A percentile compares a stretch with the other conserved stretches of the same genome.
Evolutionary conservation across 2,797 vertebrate species (phyloP).

Genomic region (Chiloscyllium punctatum): DNA sequence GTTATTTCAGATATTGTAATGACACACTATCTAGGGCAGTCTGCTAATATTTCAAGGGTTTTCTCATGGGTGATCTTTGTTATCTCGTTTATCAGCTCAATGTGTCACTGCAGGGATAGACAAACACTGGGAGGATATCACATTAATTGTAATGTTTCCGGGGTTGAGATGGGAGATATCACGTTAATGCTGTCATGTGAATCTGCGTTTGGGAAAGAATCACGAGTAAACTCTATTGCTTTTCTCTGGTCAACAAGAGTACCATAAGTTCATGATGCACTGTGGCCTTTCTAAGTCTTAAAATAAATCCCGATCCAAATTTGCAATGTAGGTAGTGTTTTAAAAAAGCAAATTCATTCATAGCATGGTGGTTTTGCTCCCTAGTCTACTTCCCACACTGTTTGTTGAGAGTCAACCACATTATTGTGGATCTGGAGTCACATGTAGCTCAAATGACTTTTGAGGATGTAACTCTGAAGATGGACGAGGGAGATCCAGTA

Average conservation of each 20-base stretch:
- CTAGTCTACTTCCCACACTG: too few relatives aligned
- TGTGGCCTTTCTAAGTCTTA: neutral
- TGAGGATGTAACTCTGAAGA: too few relatives aligned
- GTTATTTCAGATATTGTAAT: conserved; percentile 11
- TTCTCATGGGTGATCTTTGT: conserved; percentile 33
- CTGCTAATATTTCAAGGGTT: conserved; percentile 35
- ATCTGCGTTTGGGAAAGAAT: neutral
- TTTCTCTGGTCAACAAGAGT: neutral
- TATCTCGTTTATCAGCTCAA: conserved; percentile 27
- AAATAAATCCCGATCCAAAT: neutral
- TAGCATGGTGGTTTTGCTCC: too few relatives aligned
- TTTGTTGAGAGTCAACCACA: too few relatives aligned
- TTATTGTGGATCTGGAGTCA: too few relatives aligned
- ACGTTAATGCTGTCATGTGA: conserved; percentile 32
- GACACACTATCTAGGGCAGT: conserved; percentile 21
- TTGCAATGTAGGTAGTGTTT: too few relatives aligned
- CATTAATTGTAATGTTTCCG: conserved; percentile 34
- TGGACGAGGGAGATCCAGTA: too few relatives aligned
- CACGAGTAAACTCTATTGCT: neutral
- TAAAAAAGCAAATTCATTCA: neutral
- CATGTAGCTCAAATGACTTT: too few relatives aligned
- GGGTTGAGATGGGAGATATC: conserved; percentile 13
- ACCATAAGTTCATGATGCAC: neutral
- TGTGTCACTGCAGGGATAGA: conserved; percentile 17
- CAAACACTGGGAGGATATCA: conserved; percentile 12